phyloP scores from a whole-genome alignment of 2,113 vertebrate species.

The Etheostoma spectabile region DNA sequence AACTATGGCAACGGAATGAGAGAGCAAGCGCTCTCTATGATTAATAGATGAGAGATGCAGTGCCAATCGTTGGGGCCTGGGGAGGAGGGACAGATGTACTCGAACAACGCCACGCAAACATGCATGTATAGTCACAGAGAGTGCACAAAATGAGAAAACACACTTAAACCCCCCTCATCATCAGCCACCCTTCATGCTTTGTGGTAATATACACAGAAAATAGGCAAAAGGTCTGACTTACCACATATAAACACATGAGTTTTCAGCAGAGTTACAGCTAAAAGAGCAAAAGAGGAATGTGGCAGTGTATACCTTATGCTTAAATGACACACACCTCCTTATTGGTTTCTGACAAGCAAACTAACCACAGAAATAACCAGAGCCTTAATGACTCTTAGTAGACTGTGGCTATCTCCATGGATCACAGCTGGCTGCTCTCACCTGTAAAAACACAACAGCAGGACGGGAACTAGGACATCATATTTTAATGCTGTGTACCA shows the following conservation, averaged over 20 bases:
- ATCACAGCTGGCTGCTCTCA: slow-evolving; percentile 59
- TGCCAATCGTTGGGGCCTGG: slow-evolving; percentile 89
- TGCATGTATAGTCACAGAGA: slow-evolving; percentile 37
- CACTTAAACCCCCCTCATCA: slow-evolving; percentile 36
- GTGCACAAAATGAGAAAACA: slow-evolving; percentile 50
- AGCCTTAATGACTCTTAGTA: slow-evolving; percentile 60
- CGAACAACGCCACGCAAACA: slow-evolving; percentile 70
- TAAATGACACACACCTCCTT: slow-evolving; percentile 47
- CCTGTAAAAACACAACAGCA: slow-evolving; percentile 69
- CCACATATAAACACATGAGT: slow-evolving; percentile 11
- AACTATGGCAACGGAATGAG: slow-evolving; percentile 99
- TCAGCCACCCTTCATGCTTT: slow-evolving; percentile 54
- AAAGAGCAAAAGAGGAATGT: slow-evolving; percentile 44
- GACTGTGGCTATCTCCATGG: slow-evolving; percentile 45
- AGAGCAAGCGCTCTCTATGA: slow-evolving; percentile 95
- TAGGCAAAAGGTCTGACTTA: slow-evolving; percentile 33
- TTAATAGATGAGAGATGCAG: slow-evolving; percentile 99
- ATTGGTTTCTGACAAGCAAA: slow-evolving; percentile 46
- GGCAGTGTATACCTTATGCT: slow-evolving; percentile 29
- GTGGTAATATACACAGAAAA: slow-evolving; percentile 46
- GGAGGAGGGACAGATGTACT: slow-evolving; percentile 84
- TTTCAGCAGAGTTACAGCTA: slow-evolving; percentile 20
- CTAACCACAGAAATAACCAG: slow-evolving; percentile 63
- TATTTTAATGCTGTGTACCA: slow-evolving; percentile 33
- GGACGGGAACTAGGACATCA: slow-evolving; percentile 56